phyloP scores from a whole-genome alignment of 2,888 invertebrate genomes.

The Drosophila limbata region DNA sequence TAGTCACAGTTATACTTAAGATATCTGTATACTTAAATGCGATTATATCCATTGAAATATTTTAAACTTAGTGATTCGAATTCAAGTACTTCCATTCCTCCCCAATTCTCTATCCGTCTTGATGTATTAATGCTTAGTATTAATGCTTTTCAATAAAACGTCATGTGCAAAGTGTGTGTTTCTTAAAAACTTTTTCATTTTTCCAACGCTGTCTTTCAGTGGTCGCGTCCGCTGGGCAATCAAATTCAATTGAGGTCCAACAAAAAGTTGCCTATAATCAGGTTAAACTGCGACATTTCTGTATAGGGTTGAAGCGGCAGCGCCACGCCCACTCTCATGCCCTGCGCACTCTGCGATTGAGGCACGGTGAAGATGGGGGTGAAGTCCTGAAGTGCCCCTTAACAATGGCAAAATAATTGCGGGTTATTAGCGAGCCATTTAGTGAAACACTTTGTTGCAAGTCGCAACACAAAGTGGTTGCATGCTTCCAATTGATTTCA shows the following conservation, averaged over 20 bases:
- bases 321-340: conserved; percentile 18
- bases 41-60: conserved; percentile 10
- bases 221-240: conserved; percentile 51
- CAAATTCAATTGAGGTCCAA: conserved; percentile 67
- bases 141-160: conserved; percentile 68
- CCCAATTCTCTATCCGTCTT: conserved; percentile 15
- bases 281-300: conserved; percentile 61
- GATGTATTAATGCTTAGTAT: conserved; percentile 56
- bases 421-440: conserved; percentile 73
- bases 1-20: conserved; percentile 56
- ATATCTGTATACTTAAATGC: conserved; percentile 22
- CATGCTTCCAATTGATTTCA: conserved; percentile 43
- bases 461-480: conserved; percentile 26
- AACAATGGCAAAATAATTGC: conserved; percentile 71
- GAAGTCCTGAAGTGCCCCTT: conserved; percentile 38
- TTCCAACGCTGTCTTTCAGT: conserved; percentile 7
- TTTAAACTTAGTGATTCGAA: conserved; percentile 58
- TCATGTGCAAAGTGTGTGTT: conserved; percentile 38
- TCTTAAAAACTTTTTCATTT: conserved; percentile 17
- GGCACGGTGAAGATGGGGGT: conserved; percentile 35
- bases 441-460: conserved; percentile 55
- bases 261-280: conserved; percentile 65
- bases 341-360: conserved; percentile 35
- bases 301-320: conserved; percentile 58
- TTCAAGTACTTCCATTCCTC: conserved; percentile 60